These are phyloP conservation scores for Halyomorpha halys DNA, from an alignment of 1,140 invertebrate genomes.

Conservation along the genomic window DNA sequence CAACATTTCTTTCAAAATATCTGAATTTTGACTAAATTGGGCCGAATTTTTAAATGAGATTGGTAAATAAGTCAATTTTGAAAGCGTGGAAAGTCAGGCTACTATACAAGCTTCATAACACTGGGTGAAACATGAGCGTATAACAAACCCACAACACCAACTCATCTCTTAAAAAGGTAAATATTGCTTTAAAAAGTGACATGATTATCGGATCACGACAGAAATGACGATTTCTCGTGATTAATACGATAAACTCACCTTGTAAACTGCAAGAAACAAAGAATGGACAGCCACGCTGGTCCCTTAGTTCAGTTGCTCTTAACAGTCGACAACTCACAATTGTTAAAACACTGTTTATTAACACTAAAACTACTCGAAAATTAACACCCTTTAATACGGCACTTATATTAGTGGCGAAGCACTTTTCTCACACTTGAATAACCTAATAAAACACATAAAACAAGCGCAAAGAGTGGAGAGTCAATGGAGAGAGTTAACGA, in stretches of 20 bases:
- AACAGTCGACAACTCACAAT: conserved; percentile 4
- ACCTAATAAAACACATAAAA: conserved; percentile 10
- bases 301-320: not conserved
- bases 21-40: no score
- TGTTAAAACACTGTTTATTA: conserved; percentile 6
- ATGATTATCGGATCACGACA: not conserved
- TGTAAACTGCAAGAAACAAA: conserved; percentile 23
- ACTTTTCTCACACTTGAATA: not conserved
- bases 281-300: conserved; percentile 23
- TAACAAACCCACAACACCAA: no score
- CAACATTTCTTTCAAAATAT: no score
- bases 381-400: not conserved
- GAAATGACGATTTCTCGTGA: not conserved
- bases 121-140: no score
- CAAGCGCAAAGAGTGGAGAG: not conserved
- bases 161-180: no score
- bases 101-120: no score
- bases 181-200: no score
- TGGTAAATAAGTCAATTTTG: no score
- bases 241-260: conserved; percentile 4
- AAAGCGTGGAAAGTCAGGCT: no score
- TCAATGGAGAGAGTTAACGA: not conserved
- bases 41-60: no score
- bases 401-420: not conserved
- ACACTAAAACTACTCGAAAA: conserved; percentile 9